These are phyloP conservation scores for Drymonia ruficornis DNA, from an alignment of 2,888 invertebrate species.

Conservation along the genomic window DNA sequence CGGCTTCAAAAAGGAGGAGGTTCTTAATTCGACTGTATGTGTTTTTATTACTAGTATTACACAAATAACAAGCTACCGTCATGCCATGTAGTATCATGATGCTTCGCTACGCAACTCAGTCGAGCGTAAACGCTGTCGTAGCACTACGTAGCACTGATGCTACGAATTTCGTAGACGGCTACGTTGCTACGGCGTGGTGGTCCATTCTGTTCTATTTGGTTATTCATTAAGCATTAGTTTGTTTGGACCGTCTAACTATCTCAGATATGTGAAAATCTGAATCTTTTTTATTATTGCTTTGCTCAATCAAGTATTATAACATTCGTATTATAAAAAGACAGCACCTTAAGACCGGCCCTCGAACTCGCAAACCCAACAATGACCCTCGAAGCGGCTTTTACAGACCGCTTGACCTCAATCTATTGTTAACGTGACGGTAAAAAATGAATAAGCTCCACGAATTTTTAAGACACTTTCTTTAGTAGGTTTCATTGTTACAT, in stretches of 20 bases:
- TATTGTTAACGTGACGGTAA: constrained; percentile 26
- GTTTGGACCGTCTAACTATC: no score
- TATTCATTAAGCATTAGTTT: no score
- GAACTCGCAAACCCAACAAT: constrained; percentile 6
- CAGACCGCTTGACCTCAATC: constrained; percentile 35
- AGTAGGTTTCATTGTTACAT: constrained; percentile 8
- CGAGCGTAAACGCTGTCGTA: constrained; percentile 26
- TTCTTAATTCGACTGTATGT: no score
- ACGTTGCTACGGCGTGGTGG: constrained; percentile 29
- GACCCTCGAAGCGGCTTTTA: constrained; percentile 13
- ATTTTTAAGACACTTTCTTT: constrained; percentile 12
- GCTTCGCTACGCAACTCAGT: constrained; percentile 10
- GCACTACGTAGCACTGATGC: constrained; percentile 44
- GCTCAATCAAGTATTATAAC: no score
- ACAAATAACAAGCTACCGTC: no score
- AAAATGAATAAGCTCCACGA: constrained; percentile 10
- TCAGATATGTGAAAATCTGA: no score
- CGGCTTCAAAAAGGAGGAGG: no score
- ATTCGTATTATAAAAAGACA: not conserved
- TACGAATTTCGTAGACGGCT: constrained; percentile 46
- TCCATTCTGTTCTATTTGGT: not conserved
- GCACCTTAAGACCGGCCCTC: not conserved
- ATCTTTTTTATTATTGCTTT: no score
- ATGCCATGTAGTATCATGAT: no score
- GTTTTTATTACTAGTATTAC: no score